Conservation (phyloP, 2,888 invertebrate species). For the Xanthia icteritia region DNA sequence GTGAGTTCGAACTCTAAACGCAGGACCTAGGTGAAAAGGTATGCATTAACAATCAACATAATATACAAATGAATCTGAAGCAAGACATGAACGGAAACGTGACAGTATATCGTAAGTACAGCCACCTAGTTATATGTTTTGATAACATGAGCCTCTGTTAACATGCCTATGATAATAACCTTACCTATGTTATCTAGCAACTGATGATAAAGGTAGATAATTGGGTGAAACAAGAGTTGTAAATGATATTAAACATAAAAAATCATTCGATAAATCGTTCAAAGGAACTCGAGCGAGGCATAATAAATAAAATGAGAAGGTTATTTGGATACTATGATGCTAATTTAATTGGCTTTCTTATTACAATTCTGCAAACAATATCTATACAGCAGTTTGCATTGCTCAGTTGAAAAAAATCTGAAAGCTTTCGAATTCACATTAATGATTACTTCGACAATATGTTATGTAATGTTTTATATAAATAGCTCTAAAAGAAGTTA, state of each 20-base stretch:
- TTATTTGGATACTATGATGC: background rate
- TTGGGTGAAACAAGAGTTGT: constrained; percentile 55
- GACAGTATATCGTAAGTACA: constrained; percentile 19
- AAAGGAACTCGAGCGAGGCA: background rate
- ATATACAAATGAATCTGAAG: constrained; percentile 18
- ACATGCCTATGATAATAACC: constrained; percentile 62
- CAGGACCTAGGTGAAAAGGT: constrained; percentile 13
- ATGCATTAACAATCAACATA: constrained; percentile 1
- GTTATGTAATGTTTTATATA: background rate
- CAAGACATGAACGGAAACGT: constrained; percentile 28
- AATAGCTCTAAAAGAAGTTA: background rate
- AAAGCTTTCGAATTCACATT: background rate
- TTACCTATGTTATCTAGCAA: constrained; percentile 60
- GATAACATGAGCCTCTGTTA: constrained; percentile 63
- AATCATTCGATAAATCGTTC: background rate
- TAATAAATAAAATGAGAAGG: background rate
- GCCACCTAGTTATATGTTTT: constrained; percentile 53
- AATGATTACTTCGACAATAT: background rate
- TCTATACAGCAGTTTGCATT: background rate
- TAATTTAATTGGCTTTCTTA: background rate
- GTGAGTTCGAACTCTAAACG: background rate
- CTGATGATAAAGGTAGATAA: constrained; percentile 61
- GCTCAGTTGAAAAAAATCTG: background rate
- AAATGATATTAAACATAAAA: constrained; percentile 9
- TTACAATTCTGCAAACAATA: background rate